Evolutionary conservation across 2,888 invertebrate genomes (phyloP), one percentile per base, ranked within the genome.

Genomic region (Asteroscopus sphinx): DNA sequence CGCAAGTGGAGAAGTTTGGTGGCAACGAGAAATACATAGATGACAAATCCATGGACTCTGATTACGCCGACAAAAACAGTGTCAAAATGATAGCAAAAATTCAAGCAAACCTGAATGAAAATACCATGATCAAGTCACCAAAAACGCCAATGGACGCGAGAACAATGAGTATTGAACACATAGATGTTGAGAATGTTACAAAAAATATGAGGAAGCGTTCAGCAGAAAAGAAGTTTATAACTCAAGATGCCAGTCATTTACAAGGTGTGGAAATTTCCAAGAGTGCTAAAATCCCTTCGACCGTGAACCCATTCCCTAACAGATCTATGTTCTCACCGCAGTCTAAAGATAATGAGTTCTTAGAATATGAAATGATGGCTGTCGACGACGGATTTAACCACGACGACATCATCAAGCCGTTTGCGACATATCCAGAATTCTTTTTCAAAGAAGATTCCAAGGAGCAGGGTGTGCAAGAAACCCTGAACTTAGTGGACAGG

Each of bases 401-500:
- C 33, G 96, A 96, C 57, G 96, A 96, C 75, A 92, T 95, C 35
- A 94, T 95, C 80, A 96, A 96, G 78, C 95, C 96, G 0, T 97
- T 96, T 82, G 95, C 95, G 5, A 95, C 96, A 56, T 95, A 95
- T 68, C 95, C 95, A 39, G 96, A 96, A 67, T 94, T 96, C 79
- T 91, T 96, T 66, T 96, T 96, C 80, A 96, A 96, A 80, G 97
- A 97, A 81, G 97, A 97, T 82, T 96, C 96, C 2, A 97, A 97
- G 81, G 98, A 98, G 85, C 95, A 94, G 75, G 97, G 97, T 74
- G 97, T 97, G 0, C 95, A 97, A 64, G 98, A 97, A 84, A 98
- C 98, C 0, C 91, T 97, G 60, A 96, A 97, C 89, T 93, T 98
- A 25, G 97, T 98, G 3, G 97, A 98, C 81, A 97, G 98, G 80